A percentile compares a stretch with the other conserved stretches of the same genome.
phyloP scores from a whole-genome alignment of 2,113 vertebrate species.

The Malurus alboscapulatus region DNA sequence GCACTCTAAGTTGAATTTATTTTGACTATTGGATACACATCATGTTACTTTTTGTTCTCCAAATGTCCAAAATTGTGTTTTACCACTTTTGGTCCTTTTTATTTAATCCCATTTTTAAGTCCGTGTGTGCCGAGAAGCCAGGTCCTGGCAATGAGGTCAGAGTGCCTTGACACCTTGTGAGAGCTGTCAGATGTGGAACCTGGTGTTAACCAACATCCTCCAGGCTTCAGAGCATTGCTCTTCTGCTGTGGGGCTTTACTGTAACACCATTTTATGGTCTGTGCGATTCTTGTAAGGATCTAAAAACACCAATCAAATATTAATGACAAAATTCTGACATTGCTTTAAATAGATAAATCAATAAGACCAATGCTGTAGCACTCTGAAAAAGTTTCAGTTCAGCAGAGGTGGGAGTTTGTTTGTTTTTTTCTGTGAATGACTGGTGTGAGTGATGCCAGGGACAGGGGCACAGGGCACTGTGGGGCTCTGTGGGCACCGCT shows the following conservation, averaged over 20 bases:
- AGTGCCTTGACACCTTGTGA: neutral
- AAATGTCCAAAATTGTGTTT: neutral
- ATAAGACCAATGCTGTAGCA: neutral
- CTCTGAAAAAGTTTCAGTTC: neutral
- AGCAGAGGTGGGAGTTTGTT: neutral
- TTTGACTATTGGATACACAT: neutral
- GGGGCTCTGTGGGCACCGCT: neutral
- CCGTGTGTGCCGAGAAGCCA: neutral
- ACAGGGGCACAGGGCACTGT: accelerated
- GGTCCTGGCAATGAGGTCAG: neutral
- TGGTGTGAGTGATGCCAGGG: neutral
- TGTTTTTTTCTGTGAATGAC: neutral
- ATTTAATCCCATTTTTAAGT: neutral
- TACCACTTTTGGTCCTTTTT: neutral
- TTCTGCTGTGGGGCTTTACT: slow-evolving; percentile 12
- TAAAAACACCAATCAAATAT: slow-evolving; percentile 58
- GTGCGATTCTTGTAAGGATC: slow-evolving; percentile 50
- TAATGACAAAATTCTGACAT: slow-evolving; percentile 41
- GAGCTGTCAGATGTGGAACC: neutral
- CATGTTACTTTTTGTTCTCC: neutral
- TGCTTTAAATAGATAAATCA: slow-evolving; percentile 52
- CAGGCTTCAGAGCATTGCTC: neutral
- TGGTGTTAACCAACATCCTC: neutral
- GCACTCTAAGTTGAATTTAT: neutral
- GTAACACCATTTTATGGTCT: slow-evolving; percentile 44